phyloP scores from a whole-genome alignment of 1,140 invertebrate genomes.

The Pseudomyrmex pallidus region DNA sequence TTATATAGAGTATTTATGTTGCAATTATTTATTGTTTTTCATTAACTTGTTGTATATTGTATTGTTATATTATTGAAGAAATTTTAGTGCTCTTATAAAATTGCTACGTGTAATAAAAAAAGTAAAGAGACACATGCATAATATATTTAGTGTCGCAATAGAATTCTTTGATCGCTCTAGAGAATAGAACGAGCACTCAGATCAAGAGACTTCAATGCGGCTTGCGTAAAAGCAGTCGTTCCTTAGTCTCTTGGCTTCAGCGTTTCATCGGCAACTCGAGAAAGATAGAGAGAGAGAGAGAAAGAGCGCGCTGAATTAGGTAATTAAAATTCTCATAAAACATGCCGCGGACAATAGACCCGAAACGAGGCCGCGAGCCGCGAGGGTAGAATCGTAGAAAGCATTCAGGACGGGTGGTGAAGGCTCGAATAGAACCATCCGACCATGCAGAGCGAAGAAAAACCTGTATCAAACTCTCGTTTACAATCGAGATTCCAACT shows the following conservation, averaged over 20 bases:
- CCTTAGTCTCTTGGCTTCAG: background rate
- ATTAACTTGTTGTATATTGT: background rate
- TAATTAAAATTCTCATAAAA: conserved; percentile 81
- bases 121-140: background rate
- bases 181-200: background rate
- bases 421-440: conserved; percentile 64
- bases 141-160: conserved; percentile 3
- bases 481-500: conserved; percentile 71
- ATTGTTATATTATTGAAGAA: background rate
- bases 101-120: conserved; percentile 20
- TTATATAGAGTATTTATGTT: background rate
- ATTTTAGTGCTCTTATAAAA: background rate
- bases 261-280: conserved; percentile 9
- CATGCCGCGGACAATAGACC: conserved; percentile 73
- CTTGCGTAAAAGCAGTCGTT: conserved; percentile 58
- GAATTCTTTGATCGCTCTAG: conserved; percentile 2
- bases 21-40: background rate
- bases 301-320: conserved; percentile 67
- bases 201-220: conserved; percentile 44
- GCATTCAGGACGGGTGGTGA: conserved; percentile 34
- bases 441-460: conserved; percentile 65
- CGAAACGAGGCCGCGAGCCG: conserved; percentile 61
- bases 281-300: background rate
- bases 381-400: conserved; percentile 40
- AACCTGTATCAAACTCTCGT: conserved; percentile 70